Base-by-base conservation (phyloP, 2,888 invertebrate genomes). In the Ophion costatus region DNA sequence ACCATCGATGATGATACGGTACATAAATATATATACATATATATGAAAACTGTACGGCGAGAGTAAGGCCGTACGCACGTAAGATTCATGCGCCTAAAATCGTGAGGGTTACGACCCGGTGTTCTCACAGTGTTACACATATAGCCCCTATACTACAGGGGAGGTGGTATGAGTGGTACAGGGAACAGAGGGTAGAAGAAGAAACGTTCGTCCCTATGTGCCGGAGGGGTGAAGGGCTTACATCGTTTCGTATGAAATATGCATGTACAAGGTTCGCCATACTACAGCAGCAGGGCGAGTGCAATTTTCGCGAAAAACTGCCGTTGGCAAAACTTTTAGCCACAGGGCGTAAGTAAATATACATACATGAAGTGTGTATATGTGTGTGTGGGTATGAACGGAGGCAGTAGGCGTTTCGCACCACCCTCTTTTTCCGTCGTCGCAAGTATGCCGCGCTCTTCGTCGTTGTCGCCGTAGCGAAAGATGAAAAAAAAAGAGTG, bases 281-380 rank as follows among this genome's bases (percentile, higher is more conserved):
- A 51, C 51, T 51, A 51, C 51, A 11, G 70, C 59, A 67, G 20
- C 51, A 64, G 70, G 90, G 86, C 38, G 83, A 86, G 89, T 88
- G 88, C 89, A 91, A 91, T 91, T 91, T 91, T 89, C 89, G 75
- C 88, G 88, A 90, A 90, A 91, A 91, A 90, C 90, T 89, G 88
- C 89, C 75, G 70, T 81, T 84, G 83, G 82, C 78, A 82, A 84
- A 86, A 87, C 85, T 88, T 86, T 83, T 79, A 87, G 82, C 73
- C 74, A 73, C 77, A 61, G 63, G 69, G 77, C 71, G 81, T 67
- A 77, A 63, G 33, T 63, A 74, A n/a, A 61, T 80, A 80, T 59
- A 61, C 61, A 71, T n/a, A 57, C 22, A 17, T 4, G 22, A 24
- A 3, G 7, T 7, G 61, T 66, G 22, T 59, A 38, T 38, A 66